Percentiles rank a stretch among this genome's conserved stretches.
Evolutionary conservation across 2,888 invertebrate genomes (phyloP).

Genomic region (Cerceris rybyensis): DNA sequence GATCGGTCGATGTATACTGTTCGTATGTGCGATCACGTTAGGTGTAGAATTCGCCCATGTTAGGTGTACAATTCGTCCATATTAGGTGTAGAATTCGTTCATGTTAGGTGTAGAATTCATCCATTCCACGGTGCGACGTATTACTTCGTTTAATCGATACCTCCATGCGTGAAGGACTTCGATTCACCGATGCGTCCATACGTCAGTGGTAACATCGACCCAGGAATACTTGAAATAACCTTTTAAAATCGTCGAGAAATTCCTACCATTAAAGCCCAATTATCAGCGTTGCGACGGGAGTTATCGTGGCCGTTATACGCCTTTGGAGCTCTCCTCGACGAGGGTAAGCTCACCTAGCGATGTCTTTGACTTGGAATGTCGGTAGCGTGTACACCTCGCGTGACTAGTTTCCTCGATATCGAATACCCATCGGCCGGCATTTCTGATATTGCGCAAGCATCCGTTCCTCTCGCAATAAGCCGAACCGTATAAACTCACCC

Average conservation of each 20-base stretch:
- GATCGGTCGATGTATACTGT: too few relatives aligned
- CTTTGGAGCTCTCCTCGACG: constrained; percentile 28
- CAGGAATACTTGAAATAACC: constrained; percentile 36
- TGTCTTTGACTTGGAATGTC: constrained; percentile 61
- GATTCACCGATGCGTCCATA: constrained; percentile 15
- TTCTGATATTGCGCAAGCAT: constrained; percentile 67
- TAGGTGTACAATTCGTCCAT: too few relatives aligned
- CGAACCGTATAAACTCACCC: constrained; percentile 54
- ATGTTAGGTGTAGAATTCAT: too few relatives aligned
- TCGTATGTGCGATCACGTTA: too few relatives aligned
- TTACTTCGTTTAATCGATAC: not conserved
- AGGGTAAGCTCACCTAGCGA: constrained; percentile 46
- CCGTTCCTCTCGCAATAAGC: constrained; percentile 58
- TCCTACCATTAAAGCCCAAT: constrained; percentile 42
- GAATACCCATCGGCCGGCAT: constrained; percentile 61
- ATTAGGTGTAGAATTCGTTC: too few relatives aligned
- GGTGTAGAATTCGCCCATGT: too few relatives aligned
- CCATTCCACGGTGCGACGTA: not conserved
- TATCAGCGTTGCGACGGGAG: constrained; percentile 43
- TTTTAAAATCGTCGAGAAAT: constrained; percentile 28
- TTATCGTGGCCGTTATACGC: constrained; percentile 26
- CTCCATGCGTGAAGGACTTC: not conserved
- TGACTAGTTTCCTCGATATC: constrained; percentile 68
- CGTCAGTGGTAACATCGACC: constrained; percentile 14
- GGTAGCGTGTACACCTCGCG: constrained; percentile 66